Conservation (phyloP, 1,140 invertebrate genomes). For the Drosophila trapezifrons region DNA sequence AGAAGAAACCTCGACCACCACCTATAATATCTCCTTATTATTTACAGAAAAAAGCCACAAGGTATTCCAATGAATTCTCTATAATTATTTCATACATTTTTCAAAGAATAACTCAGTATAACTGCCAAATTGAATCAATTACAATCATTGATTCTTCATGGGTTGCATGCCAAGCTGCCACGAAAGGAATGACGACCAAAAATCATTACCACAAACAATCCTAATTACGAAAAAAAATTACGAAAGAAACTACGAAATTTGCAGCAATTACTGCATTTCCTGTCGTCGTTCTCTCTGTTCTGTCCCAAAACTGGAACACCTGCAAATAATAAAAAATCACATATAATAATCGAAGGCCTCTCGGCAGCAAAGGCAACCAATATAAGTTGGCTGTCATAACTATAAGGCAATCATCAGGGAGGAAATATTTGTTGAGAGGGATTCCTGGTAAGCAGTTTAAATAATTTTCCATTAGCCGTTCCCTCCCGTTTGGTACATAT, state of each 20-base stretch:
- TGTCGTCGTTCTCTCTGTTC: no score
- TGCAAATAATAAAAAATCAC: constrained; percentile 45
- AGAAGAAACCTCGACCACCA: background rate
- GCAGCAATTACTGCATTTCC: constrained; percentile 69
- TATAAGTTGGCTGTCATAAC: constrained; percentile 49
- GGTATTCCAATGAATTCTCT: background rate
- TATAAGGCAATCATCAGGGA: constrained; percentile 43
- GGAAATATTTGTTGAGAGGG: constrained; percentile 44
- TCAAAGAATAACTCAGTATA: constrained; percentile 7
- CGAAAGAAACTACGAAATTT: constrained; percentile 52
- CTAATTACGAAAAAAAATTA: constrained; percentile 46
- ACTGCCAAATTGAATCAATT: constrained; percentile 45
- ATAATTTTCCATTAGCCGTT: constrained; percentile 68
- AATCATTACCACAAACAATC: constrained; percentile 54
- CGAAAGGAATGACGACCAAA: constrained; percentile 17
- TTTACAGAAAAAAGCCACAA: background rate
- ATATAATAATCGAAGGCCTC: constrained; percentile 53
- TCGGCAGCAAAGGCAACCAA: constrained; percentile 8
- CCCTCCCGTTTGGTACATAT: constrained; percentile 37
- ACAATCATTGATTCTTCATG: constrained; percentile 30
- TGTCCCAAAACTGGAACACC: constrained; percentile 43
- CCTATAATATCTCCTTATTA: background rate
- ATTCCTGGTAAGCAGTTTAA: constrained; percentile 72
- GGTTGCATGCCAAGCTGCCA: constrained; percentile 47
- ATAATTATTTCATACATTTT: constrained; percentile 35